phyloP scores from a whole-genome alignment of 2,888 invertebrate genomes.

The Spodoptera exigua region DNA sequence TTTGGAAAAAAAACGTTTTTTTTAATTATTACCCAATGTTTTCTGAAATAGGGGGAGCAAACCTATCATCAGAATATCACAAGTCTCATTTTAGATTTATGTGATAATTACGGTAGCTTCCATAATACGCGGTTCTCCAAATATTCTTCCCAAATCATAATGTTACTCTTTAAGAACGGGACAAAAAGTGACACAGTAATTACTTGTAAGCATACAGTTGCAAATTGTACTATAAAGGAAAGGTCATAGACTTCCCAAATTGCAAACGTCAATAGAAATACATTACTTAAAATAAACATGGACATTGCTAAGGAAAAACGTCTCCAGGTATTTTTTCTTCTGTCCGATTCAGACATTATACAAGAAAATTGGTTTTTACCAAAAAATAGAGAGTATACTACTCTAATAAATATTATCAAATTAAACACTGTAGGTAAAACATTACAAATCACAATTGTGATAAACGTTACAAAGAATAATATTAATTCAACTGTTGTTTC shows the following conservation, averaged over 20 bases:
- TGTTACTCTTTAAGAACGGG: too few relatives aligned
- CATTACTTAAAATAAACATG: conserved; percentile 23
- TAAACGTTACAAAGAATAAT: not conserved
- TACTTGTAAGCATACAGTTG: too few relatives aligned
- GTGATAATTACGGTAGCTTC: too few relatives aligned
- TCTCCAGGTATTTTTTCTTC: conserved; percentile 2
- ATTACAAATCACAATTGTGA: not conserved
- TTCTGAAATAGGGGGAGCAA: too few relatives aligned
- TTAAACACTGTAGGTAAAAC: conserved; percentile 15
- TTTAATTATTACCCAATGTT: too few relatives aligned
- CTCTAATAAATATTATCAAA: conserved; percentile 3
- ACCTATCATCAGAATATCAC: too few relatives aligned
- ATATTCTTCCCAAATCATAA: too few relatives aligned
- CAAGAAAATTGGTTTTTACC: not conserved
- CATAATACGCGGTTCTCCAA: too few relatives aligned
- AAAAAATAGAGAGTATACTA: conserved; percentile 16
- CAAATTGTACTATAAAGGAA: too few relatives aligned
- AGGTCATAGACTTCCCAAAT: conserved; percentile 11
- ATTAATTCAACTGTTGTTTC: not conserved
- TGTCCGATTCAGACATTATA: conserved; percentile 4
- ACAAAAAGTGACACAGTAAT: too few relatives aligned
- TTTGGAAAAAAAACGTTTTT: too few relatives aligned
- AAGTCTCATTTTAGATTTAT: too few relatives aligned
- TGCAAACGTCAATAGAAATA: conserved; percentile 12
- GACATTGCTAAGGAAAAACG: conserved; percentile 14